A percentile compares a stretch with the other conserved stretches of the same genome.
Conservation (phyloP, 2,888 invertebrate species). For the Beris chalybata region DNA sequence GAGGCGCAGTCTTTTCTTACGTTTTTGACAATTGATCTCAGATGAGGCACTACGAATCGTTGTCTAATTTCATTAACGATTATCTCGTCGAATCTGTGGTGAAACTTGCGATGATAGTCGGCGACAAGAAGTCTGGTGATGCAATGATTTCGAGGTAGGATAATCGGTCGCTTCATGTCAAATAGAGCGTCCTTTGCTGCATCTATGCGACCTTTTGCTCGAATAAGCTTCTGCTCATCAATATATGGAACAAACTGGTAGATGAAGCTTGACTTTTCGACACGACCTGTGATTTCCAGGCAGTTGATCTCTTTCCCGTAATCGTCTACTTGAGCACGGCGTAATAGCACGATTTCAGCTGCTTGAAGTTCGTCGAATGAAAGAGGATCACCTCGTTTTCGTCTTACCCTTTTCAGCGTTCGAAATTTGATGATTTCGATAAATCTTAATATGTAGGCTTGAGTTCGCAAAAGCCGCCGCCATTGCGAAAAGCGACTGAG, state of each 20-base stretch:
- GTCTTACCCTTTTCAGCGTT: no score
- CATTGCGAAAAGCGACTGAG: neutral
- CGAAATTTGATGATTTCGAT: neutral
- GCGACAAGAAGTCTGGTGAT: no score
- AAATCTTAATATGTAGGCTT: neutral
- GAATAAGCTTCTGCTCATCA: no score
- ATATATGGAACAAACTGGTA: no score
- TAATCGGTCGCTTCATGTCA: conserved; percentile 24
- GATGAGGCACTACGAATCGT: no score
- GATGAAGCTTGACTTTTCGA: no score
- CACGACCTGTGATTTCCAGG: no score
- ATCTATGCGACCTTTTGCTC: conserved; percentile 1
- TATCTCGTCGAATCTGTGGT: no score
- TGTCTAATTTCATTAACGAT: no score
- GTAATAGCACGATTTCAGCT: conserved; percentile 5
- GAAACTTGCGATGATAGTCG: no score
- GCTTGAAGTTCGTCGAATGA: neutral
- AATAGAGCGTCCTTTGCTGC: neutral
- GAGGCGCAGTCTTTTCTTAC: conserved; percentile 24
- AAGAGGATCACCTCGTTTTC: no score
- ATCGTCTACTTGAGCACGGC: neutral
- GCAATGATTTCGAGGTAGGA: conserved; percentile 9
- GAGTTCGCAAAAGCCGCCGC: neutral
- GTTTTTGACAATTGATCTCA: conserved; percentile 18
- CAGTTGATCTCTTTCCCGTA: neutral